Evolutionary conservation across 1,140 invertebrate species (phyloP).

Genomic region (Nephotettix cincticeps): DNA sequence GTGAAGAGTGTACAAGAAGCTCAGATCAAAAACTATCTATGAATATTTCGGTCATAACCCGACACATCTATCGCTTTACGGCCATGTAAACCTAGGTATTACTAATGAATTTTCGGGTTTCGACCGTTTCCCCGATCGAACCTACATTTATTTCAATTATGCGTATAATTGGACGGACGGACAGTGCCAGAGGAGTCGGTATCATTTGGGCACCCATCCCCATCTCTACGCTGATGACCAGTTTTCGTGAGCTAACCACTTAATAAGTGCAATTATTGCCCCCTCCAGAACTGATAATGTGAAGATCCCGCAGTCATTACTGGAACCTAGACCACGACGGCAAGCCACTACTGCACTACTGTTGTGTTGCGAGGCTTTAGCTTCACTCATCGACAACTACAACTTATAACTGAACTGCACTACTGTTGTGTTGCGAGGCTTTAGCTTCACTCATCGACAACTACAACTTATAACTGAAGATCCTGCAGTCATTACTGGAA

Average conservation of each 20-base stretch:
- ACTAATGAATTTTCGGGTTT: slow-evolving; percentile 1
- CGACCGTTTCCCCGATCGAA: neutral
- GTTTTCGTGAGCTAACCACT: slow-evolving; percentile 18
- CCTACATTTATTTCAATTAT: slow-evolving; percentile 19
- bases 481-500: too few relatives aligned
- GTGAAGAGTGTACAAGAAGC: too few relatives aligned
- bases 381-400: too few relatives aligned
- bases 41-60: neutral
- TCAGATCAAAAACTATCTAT: too few relatives aligned
- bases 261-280: slow-evolving; percentile 21
- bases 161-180: neutral
- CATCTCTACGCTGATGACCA: slow-evolving; percentile 1
- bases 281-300: slow-evolving; percentile 8
- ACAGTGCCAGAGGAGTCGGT: slow-evolving; percentile 4
- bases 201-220: slow-evolving; percentile 13
- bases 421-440: too few relatives aligned
- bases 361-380: too few relatives aligned
- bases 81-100: neutral
- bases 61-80: neutral
- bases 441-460: too few relatives aligned
- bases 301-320: too few relatives aligned
- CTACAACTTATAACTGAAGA: too few relatives aligned
- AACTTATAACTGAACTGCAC: too few relatives aligned
- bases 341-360: too few relatives aligned
- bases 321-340: too few relatives aligned